Base-by-base conservation (phyloP, 92 coral and sea anemone genomes). In the Desmophyllum pertusum region DNA sequence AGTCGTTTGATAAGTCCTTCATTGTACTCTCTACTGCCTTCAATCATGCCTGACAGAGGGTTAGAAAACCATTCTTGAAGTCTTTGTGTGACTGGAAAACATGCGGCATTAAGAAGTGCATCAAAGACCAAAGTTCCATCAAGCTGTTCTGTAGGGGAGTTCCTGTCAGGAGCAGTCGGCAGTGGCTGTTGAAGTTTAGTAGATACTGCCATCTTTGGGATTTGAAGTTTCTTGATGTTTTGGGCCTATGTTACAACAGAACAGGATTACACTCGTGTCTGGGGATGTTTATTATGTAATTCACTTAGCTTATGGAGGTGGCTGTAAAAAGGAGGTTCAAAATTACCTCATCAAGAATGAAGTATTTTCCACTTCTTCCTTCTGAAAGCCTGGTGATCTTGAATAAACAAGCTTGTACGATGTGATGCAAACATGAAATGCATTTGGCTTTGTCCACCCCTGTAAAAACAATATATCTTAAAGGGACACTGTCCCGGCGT, bases 381-480 rank as follows among this genome's bases (percentile, higher is more conserved):
- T 72, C 98, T 91, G 80, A 96, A 96, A 30, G 98, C 95, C 76
- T 96, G 98, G 50, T 96, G 98, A 86, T 96, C 98, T 87, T 96
- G 98, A 57, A 96, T 93, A 30, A n/a, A 96, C 98, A 36, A 96
- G 95, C 84, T 96, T 96, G 93, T 96, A 96, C 2, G 98, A 96
- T 8, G 98, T 96, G 77, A 96, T 90, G 75, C 98, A 96, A 14
- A 96, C 98, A 92, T 96, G 98, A 83, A 96, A 96, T 37, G 98
- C 98, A 87, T 96, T 96, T 29, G 98, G 95, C 78, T 96, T 96
- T 10, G 98, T 96, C 98, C 98, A 96, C 42, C 98, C 98, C 98
- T 96, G 87, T 31, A 25, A 36, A 53, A 5, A 69, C 11, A 36
- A 25, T 64, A 29, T 10, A 15, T 73, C 19, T n/a, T n/a, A n/a